Percentiles rank a stretch among this genome's conserved stretches.
Conservation (phyloP, 1,140 invertebrate genomes). For the Drosophila asahinai region DNA sequence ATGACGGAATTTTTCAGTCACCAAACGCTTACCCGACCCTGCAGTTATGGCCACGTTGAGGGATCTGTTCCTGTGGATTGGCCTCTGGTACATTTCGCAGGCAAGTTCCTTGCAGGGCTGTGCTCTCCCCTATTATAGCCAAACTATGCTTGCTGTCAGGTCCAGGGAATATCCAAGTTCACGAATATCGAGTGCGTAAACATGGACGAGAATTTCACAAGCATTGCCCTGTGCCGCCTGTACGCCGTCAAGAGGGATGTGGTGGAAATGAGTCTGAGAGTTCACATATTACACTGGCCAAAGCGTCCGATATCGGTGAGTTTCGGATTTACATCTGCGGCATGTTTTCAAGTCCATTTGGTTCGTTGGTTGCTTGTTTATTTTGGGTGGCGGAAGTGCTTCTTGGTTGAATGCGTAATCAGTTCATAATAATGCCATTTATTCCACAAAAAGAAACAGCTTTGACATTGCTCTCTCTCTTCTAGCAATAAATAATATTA, state of each 20-base stretch:
- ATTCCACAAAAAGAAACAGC: not conserved
- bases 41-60: slow-evolving; percentile 35
- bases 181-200: slow-evolving; percentile 68
- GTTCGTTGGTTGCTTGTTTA: not conserved
- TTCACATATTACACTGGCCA: slow-evolving; percentile 43
- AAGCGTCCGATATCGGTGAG: slow-evolving; percentile 60
- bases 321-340: not conserved
- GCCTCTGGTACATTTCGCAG: slow-evolving; percentile 48
- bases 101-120: slow-evolving; percentile 31
- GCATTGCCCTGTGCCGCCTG: slow-evolving; percentile 58
- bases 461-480: no score
- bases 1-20: slow-evolving; percentile 32
- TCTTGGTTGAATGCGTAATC: slow-evolving; percentile 3
- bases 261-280: slow-evolving; percentile 58
- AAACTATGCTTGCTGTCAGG: slow-evolving; percentile 17
- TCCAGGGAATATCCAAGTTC: slow-evolving; percentile 63
- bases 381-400: not conserved
- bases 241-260: slow-evolving; percentile 75
- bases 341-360: not conserved
- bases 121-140: not conserved
- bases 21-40: slow-evolving; percentile 4
- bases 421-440: not conserved
- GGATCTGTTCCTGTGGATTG: slow-evolving; percentile 23
- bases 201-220: slow-evolving; percentile 49
- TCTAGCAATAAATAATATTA: not conserved